Conservation (phyloP, 1,140 invertebrate genomes). For the Drepana arcuata region DNA sequence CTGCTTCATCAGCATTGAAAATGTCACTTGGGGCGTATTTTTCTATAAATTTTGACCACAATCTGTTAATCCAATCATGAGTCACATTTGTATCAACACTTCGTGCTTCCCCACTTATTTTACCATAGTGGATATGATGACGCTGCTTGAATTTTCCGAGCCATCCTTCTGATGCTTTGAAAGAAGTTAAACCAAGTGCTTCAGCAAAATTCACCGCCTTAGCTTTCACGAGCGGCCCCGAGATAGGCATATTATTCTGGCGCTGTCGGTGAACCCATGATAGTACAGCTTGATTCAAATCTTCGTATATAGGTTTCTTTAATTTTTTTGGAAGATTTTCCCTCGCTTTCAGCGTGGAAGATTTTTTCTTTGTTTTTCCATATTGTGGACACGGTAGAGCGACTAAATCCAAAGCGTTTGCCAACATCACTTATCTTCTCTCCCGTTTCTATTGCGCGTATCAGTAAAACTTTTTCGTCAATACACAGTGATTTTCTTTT, state of each 20-base stretch:
- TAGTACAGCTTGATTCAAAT: neutral
- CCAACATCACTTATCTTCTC: conserved; percentile 24
- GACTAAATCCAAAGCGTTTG: conserved; percentile 17
- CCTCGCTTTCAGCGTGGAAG: conserved; percentile 9
- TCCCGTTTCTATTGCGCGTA: conserved; percentile 23
- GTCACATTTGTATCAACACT: conserved; percentile 15
- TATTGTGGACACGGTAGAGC: conserved; percentile 18
- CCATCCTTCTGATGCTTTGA: conserved; percentile 33
- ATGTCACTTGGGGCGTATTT: conserved; percentile 39
- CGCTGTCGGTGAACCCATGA: conserved; percentile 30
- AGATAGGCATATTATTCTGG: conserved; percentile 30
- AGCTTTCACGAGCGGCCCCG: conserved; percentile 34
- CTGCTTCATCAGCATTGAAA: conserved; percentile 65
- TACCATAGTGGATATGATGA: conserved; percentile 20
- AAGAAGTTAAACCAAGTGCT: conserved; percentile 21
- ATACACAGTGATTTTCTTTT: conserved; percentile 24
- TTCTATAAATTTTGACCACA: conserved; percentile 21
- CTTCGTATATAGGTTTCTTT: neutral
- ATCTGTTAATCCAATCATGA: conserved; percentile 25
- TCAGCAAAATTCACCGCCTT: conserved; percentile 34
- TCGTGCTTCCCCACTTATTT: conserved; percentile 11
- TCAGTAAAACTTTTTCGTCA: conserved; percentile 21
- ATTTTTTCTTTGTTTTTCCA: conserved; percentile 25
- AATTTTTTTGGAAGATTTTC: conserved; percentile 12
- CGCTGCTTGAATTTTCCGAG: conserved; percentile 31